These are phyloP conservation scores for Blomia tropicalis DNA, from an alignment of 2,888 invertebrate genomes.

Conservation along the genomic window DNA sequence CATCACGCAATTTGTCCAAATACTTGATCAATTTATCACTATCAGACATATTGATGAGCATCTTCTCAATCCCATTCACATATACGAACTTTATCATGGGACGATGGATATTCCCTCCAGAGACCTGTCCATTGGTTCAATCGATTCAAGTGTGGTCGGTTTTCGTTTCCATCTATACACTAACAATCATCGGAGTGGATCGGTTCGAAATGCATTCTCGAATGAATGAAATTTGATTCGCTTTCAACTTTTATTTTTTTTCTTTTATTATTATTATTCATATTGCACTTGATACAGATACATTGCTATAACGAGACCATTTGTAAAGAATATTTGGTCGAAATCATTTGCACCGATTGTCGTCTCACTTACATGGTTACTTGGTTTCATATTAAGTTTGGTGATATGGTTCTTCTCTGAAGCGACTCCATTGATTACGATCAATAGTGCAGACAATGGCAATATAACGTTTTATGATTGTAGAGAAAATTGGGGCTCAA, in stretches of 20 bases:
- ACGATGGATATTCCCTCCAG: constrained; percentile 40
- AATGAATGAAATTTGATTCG: no score
- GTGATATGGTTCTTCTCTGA: constrained; percentile 36
- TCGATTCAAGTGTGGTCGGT: constrained; percentile 39
- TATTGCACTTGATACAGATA: no score
- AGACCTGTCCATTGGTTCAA: constrained; percentile 40
- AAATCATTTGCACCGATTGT: constrained; percentile 36
- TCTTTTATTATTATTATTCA: no score
- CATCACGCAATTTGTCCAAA: constrained; percentile 32
- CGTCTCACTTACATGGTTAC: constrained; percentile 38
- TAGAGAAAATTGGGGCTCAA: constrained; percentile 27
- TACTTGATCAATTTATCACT: constrained; percentile 69
- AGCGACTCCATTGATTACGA: constrained; percentile 32
- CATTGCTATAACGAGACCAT: constrained; percentile 35
- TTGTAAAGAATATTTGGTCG: constrained; percentile 36
- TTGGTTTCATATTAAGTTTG: constrained; percentile 35
- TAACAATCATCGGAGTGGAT: constrained; percentile 17
- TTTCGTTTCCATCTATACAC: constrained; percentile 32
- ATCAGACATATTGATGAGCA: constrained; percentile 72
- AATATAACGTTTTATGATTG: constrained; percentile 27
- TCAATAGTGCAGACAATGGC: constrained; percentile 19
- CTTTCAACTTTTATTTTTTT: no score
- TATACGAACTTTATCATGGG: constrained; percentile 35
- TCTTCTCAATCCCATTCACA: constrained; percentile 69
- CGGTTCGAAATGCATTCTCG: no score